Evolutionary conservation across 1,140 invertebrate species (phyloP), one percentile per base, ranked within the genome.

Genomic region (Lineus longissimus): DNA sequence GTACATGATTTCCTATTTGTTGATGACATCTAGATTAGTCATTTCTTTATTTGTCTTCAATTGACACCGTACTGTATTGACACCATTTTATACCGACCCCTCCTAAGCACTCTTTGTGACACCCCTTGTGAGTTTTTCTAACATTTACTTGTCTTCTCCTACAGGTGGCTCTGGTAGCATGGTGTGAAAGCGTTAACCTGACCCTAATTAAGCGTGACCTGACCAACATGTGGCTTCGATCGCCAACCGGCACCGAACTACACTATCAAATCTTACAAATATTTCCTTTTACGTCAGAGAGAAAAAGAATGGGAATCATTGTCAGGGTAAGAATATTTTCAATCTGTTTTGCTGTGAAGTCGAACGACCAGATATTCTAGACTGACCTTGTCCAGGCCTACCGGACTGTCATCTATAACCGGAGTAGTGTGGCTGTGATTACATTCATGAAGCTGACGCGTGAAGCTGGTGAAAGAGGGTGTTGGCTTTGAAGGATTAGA

Each of bases 281-380:
- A 59, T 99, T 99, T 79, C 97, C 97, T 2, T 99, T 99, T 73
- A 98, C 94, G 4, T 98, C 96, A 29, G 97, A 99, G 83, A 91
- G 90, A 4, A 99, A 99, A 83, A 85, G 96, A 74, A 99, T 99
- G 97, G 97, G 97, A 17, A 97, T 99, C 62, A 98, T 99, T 81
- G 89, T 99, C 0, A 91, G 89, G 84, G 91, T 92, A 74, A 62
- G 47, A 51, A 51, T 51, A 4, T 7, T 7, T 51, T 7, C 25
- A 51, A 7, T 6, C 9, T n/a, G n/a, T 23, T 23, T 51, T 51
- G 40, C 19, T 43, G 19, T 43, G 11, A 43, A 43, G n/a, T n/a
- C n/a, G n/a, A n/a, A n/a, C n/a, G n/a, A n/a, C n/a, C n/a, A n/a
- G n/a, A n/a, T n/a, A n/a, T n/a, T n/a, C n/a, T n/a, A n/a, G n/a